Evolutionary conservation across 2,888 invertebrate genomes (phyloP), one percentile per base, ranked within the genome.

Genomic region (Protonemura montana): DNA sequence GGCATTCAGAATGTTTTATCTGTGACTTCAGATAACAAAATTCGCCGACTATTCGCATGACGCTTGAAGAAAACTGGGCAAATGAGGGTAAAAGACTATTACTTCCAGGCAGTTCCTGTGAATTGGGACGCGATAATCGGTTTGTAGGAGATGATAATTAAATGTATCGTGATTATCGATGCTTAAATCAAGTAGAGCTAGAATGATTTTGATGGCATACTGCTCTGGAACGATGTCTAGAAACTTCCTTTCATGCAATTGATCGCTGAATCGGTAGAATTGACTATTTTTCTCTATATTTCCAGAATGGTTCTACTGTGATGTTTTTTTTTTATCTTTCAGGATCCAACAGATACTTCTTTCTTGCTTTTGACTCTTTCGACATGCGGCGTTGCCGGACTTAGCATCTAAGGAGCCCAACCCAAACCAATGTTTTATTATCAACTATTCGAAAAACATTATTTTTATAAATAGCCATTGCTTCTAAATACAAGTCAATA

Each of bases 311-410:
- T 27, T 78, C 27, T 13, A 41, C 82, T 82, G 82, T 82, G 82
- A 41, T 35, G 42, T 82, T 41, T 82, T 82, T 81, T 81, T 81
- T 82, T 82, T 82, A 82, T 82, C 82, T 82, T 82, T 82, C 41
- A 82, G 82, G 42, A 82, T 82, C 41, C 82, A 41, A 41, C 82
- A 41, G 82, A 82, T 35, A 82, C 82, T 82, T 82, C 82, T 82
- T 82, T 82, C 82, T 82, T 41, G 82, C 82, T 82, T 82, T 82
- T 82, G 82, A 82, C 82, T 82, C 82, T 82, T 82, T 82, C 82
- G 82, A 82, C 82, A 82, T 35, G 42, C 82, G 35, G 6, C 42
- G 82, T 82, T 82, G 82, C 82, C 82, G 35, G 35, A 42, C 42
- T 35, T 30, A 82, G 41, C 30, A 41, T 26, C 42, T 35, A 42